Evolutionary conservation across 2,113 vertebrate species (phyloP).

Genomic region (Lepisosteus oculatus): DNA sequence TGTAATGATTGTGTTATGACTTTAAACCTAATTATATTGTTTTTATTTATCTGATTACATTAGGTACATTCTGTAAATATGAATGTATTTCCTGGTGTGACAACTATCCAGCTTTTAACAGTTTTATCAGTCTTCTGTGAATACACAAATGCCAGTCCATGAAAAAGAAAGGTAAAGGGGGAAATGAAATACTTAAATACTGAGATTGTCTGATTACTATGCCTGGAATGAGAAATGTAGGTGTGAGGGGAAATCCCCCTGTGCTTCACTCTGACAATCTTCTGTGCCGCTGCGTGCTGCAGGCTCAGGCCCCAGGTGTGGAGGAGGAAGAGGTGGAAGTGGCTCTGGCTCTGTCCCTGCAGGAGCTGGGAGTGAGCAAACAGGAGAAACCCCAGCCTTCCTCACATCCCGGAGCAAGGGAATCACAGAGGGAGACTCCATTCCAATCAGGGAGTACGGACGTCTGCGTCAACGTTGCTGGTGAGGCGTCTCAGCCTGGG

Average conservation of each 20-base stretch:
- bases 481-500: background rate
- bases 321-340: slow-evolving; percentile 52
- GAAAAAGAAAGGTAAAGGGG: no score
- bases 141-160: background rate
- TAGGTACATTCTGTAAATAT: no score
- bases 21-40: no score
- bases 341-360: slow-evolving; percentile 47
- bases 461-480: slow-evolving; percentile 11
- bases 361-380: slow-evolving; percentile 35
- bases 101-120: no score
- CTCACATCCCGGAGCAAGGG: slow-evolving; percentile 1
- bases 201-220: background rate
- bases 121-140: slow-evolving; percentile 15
- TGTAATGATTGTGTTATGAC: no score
- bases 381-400: background rate
- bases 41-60: no score
- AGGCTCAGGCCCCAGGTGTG: slow-evolving; percentile 16
- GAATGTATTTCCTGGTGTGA: no score
- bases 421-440: background rate
- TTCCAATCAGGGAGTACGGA: background rate
- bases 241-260: no score
- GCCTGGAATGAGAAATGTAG: no score
- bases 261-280: background rate
- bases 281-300: background rate
- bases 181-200: background rate